phyloP scores from a whole-genome alignment of 2,888 invertebrate genomes.

The Tethea ocularis region DNA sequence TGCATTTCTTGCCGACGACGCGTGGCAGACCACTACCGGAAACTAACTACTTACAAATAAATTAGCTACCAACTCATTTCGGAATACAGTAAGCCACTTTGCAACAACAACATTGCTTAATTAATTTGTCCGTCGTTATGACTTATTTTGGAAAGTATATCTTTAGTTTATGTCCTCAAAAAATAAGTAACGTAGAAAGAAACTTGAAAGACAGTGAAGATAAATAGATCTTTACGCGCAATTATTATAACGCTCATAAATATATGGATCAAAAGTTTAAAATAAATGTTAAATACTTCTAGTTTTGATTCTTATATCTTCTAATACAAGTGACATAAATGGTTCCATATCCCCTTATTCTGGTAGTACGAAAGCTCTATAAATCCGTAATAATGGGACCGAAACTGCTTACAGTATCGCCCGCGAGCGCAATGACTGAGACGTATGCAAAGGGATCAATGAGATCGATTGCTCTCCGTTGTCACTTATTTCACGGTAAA shows the following conservation, averaged over 20 bases:
- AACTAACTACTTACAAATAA: constrained; percentile 38
- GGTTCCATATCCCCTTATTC: constrained; percentile 51
- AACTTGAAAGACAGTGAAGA: no score
- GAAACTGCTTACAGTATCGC: constrained; percentile 31
- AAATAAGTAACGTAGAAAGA: no score
- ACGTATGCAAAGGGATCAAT: constrained; percentile 79
- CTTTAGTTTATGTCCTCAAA: no score
- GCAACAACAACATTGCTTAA: constrained; percentile 17
- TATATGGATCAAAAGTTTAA: no score
- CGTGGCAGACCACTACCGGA: constrained; percentile 34
- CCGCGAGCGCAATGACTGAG: constrained; percentile 69
- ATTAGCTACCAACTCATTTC: constrained; percentile 20
- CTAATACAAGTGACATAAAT: constrained; percentile 57
- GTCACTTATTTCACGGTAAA: constrained; percentile 69
- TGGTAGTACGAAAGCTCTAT: constrained; percentile 55
- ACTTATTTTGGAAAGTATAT: neutral
- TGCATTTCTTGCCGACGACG: constrained; percentile 57
- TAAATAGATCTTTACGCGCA: no score
- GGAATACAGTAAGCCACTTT: constrained; percentile 17
- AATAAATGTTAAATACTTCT: no score
- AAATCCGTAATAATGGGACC: constrained; percentile 58
- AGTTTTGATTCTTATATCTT: no score
- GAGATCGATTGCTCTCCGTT: constrained; percentile 73
- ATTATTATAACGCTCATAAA: no score
- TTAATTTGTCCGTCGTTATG: constrained; percentile 1